Percentiles rank a stretch among this genome's conserved stretches.
Conservation (phyloP, 1,140 invertebrate species). For the Pollicipes pollicipes region DNA sequence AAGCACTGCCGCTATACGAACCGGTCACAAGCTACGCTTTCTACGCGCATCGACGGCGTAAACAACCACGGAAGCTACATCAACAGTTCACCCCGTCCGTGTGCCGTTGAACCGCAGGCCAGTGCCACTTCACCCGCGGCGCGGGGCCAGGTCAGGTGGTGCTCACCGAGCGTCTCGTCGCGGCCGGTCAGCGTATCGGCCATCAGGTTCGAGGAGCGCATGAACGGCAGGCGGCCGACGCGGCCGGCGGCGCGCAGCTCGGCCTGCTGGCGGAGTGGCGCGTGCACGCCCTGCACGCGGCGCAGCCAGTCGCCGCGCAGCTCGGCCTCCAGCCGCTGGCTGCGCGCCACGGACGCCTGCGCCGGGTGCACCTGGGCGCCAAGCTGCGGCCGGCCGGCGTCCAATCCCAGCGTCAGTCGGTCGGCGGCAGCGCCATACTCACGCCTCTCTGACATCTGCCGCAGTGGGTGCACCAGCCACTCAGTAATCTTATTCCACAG, state of each 20-base stretch:
- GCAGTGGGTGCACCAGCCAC: too few relatives aligned
- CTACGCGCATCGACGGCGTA: too few relatives aligned
- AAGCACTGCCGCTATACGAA: too few relatives aligned
- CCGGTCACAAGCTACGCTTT: too few relatives aligned
- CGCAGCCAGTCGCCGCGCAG: conserved; percentile 30
- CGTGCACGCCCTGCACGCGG: conserved; percentile 70
- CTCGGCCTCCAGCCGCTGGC: neutral
- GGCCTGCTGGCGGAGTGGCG: conserved; percentile 63
- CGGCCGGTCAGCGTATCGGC: neutral
- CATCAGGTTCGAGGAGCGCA: conserved; percentile 24
- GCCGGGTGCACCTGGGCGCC: neutral
- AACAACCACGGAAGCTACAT: too few relatives aligned
- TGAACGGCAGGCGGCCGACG: conserved; percentile 56
- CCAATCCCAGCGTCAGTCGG: neutral
- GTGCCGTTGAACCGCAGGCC: too few relatives aligned
- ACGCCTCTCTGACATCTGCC: neutral
- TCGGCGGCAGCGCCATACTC: neutral
- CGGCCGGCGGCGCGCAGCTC: conserved; percentile 56
- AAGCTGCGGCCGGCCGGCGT: neutral
- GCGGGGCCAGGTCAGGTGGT: too few relatives aligned
- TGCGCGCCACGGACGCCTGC: neutral
- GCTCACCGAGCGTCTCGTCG: conserved; percentile 1
- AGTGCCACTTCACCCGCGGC: too few relatives aligned
- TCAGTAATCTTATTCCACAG: too few relatives aligned
- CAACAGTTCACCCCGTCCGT: too few relatives aligned